Evolutionary conservation across 2,797 vertebrate species (phyloP).

Genomic region (Dicrostonyx torquatus): DNA sequence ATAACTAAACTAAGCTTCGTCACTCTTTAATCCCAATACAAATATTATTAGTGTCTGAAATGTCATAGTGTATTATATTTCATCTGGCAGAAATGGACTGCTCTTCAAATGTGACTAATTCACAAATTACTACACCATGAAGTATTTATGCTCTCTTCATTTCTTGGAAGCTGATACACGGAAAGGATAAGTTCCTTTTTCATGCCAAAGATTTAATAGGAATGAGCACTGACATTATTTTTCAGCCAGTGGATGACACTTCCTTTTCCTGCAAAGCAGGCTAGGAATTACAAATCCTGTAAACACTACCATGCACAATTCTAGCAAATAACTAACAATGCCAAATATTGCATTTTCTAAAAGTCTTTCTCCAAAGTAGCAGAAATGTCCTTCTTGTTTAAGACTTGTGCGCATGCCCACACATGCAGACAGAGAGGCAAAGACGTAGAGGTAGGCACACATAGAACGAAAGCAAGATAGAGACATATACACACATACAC

Average conservation of each 20-base stretch:
- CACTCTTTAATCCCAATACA: conserved; percentile 20
- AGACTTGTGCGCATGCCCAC: no score
- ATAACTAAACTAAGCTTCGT: conserved; percentile 3
- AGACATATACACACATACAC: not conserved
- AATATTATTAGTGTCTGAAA: conserved; percentile 29
- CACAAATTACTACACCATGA: conserved; percentile 50
- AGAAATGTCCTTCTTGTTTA: not conserved
- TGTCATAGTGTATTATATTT: not conserved
- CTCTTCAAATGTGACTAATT: conserved; percentile 67
- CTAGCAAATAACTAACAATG: not conserved
- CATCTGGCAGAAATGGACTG: not conserved
- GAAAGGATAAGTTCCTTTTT: conserved; percentile 19
- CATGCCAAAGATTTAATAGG: conserved; percentile 40
- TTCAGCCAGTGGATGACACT: conserved; percentile 46
- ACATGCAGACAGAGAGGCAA: no score
- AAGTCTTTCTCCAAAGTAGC: conserved; percentile 16
- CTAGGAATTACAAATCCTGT: conserved; percentile 23
- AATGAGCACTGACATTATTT: conserved; percentile 45
- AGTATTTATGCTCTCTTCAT: conserved; percentile 54
- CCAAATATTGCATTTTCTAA: not conserved
- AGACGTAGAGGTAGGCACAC: not conserved
- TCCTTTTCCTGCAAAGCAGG: not conserved
- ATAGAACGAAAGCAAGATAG: not conserved
- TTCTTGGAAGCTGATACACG: conserved; percentile 15
- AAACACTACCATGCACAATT: not conserved